phyloP scores from a whole-genome alignment of 2,797 vertebrate genomes.

The Lepidocolaptes lacrymiger region DNA sequence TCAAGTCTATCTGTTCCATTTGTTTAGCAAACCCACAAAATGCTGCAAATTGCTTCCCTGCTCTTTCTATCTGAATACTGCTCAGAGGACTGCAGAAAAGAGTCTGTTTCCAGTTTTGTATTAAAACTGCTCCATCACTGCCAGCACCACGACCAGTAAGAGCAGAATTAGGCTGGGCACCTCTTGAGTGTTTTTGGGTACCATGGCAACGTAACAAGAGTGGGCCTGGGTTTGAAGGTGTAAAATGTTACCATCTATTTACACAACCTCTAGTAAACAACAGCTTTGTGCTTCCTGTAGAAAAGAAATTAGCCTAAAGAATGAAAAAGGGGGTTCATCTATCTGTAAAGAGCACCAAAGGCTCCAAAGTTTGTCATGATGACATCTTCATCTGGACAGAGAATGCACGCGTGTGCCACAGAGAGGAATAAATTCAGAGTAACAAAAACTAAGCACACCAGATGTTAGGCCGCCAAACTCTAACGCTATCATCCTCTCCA shows the following conservation, averaged over 20 bases:
- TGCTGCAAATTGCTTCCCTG: background rate
- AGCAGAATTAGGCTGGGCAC: background rate
- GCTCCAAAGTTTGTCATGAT: background rate
- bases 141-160: background rate
- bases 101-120: background rate
- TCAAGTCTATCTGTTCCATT: conserved; percentile 40
- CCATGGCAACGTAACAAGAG: background rate
- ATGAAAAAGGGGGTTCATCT: background rate
- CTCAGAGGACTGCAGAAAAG: background rate
- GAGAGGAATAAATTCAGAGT: background rate
- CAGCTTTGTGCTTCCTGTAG: background rate
- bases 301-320: background rate
- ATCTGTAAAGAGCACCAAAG: background rate
- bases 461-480: background rate
- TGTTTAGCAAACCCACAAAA: conserved; percentile 23
- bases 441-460: background rate
- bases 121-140: conserved; percentile 13
- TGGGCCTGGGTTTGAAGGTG: background rate
- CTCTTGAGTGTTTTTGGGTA: background rate
- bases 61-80: background rate
- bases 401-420: accelerated
- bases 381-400: background rate
- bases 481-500: background rate
- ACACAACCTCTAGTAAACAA: background rate
- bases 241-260: background rate